Evolutionary conservation across 2,113 vertebrate genomes (phyloP).

Genomic region (Lampris incognitus): DNA sequence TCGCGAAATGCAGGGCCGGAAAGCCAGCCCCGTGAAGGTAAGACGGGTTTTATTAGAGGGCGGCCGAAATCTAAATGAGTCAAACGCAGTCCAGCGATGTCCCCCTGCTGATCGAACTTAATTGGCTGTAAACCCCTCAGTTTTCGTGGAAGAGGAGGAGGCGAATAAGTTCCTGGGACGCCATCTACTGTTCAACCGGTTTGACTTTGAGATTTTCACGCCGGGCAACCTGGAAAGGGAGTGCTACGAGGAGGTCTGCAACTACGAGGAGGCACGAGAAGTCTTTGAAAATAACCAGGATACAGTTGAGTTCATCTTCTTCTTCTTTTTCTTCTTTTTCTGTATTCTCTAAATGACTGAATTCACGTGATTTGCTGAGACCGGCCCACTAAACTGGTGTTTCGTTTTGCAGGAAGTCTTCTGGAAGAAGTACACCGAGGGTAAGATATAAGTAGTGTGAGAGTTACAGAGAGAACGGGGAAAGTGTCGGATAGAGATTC

Average conservation of each 20-base stretch:
- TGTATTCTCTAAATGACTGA: too few species aligned
- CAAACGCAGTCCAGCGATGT: neutral
- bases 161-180: constrained; percentile 90
- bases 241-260: constrained; percentile 93
- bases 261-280: constrained; percentile 95
- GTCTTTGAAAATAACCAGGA: constrained; percentile 87
- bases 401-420: constrained; percentile 83
- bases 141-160: constrained; percentile 87
- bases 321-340: too few species aligned
- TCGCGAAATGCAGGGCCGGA: constrained; percentile 34
- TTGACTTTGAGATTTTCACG: constrained; percentile 94
- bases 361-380: neutral
- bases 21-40: constrained; percentile 80
- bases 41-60: constrained; percentile 15
- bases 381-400: neutral
- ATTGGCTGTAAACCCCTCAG: constrained; percentile 62
- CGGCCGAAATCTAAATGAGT: neutral
- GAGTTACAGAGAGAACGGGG: too few species aligned
- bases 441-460: constrained; percentile 69
- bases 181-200: constrained; percentile 90
- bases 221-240: constrained; percentile 92
- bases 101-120: neutral
- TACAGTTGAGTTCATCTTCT: constrained; percentile 84
- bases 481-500: neutral
- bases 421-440: constrained; percentile 88